Percentiles rank a stretch among this genome's conserved stretches.
Conservation (phyloP, 2,888 invertebrate genomes). For the Julus scandinavius region DNA sequence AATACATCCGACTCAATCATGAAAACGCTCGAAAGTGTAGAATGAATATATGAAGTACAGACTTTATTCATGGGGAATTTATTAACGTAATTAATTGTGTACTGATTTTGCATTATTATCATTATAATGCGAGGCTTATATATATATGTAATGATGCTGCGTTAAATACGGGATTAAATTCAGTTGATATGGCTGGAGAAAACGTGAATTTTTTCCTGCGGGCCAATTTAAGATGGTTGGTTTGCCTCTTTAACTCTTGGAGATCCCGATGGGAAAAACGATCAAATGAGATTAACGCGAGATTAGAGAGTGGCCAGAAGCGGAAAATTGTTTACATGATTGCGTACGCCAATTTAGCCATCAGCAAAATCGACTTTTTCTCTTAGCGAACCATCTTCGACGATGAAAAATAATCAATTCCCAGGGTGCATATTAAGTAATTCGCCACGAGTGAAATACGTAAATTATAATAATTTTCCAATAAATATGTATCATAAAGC, state of each 20-base stretch:
- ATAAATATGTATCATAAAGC: conserved; percentile 29
- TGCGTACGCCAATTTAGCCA: conserved; percentile 36
- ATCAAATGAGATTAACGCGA: conserved; percentile 45
- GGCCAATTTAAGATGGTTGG: background rate
- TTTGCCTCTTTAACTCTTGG: background rate
- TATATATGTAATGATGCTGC: background rate
- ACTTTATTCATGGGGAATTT: too few relatives aligned
- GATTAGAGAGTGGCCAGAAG: conserved; percentile 44
- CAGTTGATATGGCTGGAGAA: background rate
- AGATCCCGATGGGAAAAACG: conserved; percentile 29
- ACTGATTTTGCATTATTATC: background rate
- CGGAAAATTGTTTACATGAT: conserved; percentile 46
- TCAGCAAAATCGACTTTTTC: conserved; percentile 13
- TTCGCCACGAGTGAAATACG: conserved; percentile 10
- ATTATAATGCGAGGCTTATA: too few relatives aligned
- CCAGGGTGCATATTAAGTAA: conserved; percentile 11
- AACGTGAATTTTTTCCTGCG: background rate
- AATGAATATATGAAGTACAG: too few relatives aligned
- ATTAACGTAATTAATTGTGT: too few relatives aligned
- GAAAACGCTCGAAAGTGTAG: too few relatives aligned
- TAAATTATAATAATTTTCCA: conserved; percentile 30
- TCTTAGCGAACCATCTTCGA: background rate
- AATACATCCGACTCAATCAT: too few relatives aligned
- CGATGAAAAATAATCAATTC: conserved; percentile 36
- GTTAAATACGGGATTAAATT: background rate